These are phyloP conservation scores for Corapipo altera DNA, from an alignment of 2,113 vertebrate genomes.

Conservation along the genomic window DNA sequence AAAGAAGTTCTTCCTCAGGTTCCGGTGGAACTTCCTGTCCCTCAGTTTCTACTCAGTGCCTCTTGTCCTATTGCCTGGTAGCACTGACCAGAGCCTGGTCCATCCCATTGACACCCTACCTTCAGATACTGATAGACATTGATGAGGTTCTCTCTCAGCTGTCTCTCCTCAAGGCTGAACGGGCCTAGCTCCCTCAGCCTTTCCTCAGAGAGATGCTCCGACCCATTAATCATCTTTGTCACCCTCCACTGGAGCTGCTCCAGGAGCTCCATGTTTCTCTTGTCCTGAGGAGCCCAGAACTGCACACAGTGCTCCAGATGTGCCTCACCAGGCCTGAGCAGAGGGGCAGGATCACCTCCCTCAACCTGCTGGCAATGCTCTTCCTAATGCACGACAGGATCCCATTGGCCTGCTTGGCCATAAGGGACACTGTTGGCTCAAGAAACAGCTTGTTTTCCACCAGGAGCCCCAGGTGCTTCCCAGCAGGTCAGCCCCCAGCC, in stretches of 20 bases:
- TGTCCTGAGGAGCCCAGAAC: neutral
- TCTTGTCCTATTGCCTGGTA: neutral
- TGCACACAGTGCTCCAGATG: too few species aligned
- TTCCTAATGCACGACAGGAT: neutral
- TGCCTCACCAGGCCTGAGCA: neutral
- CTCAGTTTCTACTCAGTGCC: neutral
- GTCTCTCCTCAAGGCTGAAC: neutral
- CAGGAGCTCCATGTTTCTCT: neutral
- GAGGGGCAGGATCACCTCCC: neutral
- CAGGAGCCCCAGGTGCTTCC: neutral
- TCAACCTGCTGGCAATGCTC: neutral
- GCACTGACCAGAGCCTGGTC: neutral
- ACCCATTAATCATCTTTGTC: neutral
- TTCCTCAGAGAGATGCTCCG: neutral
- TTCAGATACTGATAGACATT: neutral
- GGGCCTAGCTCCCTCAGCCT: neutral
- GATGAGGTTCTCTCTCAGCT: neutral
- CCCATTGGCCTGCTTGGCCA: neutral
- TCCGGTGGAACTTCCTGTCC: neutral
- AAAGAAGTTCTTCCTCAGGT: neutral
- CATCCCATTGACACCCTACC: neutral
- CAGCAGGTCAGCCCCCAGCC: neutral
- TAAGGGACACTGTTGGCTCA: neutral
- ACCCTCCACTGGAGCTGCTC: neutral
- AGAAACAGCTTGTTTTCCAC: neutral